Percentiles rank a stretch among this genome's conserved stretches.
These are phyloP conservation scores for Scaptodrosophila lebanonensis DNA, from an alignment of 1,140 invertebrate species.

Conservation along the genomic window DNA sequence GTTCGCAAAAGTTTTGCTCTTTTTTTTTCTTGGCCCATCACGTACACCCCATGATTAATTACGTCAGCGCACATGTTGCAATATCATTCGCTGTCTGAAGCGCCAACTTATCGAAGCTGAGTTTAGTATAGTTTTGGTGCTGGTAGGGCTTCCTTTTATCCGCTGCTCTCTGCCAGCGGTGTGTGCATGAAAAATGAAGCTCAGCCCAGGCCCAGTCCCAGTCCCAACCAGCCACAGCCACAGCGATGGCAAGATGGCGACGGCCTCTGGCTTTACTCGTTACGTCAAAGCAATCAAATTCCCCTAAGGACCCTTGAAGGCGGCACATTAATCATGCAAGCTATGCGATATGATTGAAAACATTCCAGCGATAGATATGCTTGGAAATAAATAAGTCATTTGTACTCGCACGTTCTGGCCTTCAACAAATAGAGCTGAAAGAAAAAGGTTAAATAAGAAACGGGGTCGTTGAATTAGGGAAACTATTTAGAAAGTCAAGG, in stretches of 20 bases:
- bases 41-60: conserved; percentile 65
- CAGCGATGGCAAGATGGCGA: conserved; percentile 3
- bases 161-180: conserved; percentile 10
- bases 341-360: conserved; percentile 62
- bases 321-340: conserved; percentile 59
- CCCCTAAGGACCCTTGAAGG: conserved; percentile 15
- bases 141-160: conserved; percentile 21
- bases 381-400: no score
- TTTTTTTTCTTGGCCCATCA: conserved; percentile 44
- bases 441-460: no score
- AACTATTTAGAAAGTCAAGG: no score
- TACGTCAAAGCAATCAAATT: conserved; percentile 39
- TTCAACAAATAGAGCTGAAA: conserved; percentile 1
- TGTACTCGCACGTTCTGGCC: no score
- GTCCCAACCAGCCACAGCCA: conserved; percentile 21
- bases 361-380: conserved; percentile 35
- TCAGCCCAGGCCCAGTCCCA: conserved; percentile 7
- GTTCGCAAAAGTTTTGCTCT: conserved; percentile 38
- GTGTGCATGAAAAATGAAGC: conserved; percentile 62
- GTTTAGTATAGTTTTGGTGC: conserved; percentile 55
- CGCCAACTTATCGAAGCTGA: conserved; percentile 51
- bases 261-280: conserved; percentile 17
- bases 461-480: no score
- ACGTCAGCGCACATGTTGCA: conserved; percentile 61
- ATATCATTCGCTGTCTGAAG: conserved; percentile 47